A percentile compares a stretch with the other conserved stretches of the same genome.
Conservation (phyloP, 2,113 vertebrate species). For the Canis aureus region DNA sequence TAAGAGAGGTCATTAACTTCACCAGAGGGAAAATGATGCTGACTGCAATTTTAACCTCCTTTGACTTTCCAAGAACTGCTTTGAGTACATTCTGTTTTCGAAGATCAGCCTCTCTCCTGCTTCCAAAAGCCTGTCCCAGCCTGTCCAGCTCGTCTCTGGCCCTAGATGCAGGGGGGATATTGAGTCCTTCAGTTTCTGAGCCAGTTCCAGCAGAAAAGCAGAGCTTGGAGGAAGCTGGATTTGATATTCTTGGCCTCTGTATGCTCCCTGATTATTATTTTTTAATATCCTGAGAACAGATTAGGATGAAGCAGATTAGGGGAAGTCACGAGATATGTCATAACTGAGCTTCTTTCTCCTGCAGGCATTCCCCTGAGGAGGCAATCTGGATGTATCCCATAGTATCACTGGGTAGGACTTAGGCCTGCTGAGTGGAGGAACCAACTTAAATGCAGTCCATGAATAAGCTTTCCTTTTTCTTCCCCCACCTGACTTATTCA, state of each 20-base stretch:
- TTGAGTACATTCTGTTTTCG: slow-evolving; percentile 81
- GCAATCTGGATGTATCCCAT: slow-evolving; percentile 54
- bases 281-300: slow-evolving; percentile 80
- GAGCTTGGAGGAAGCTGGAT: slow-evolving; percentile 65
- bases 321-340: slow-evolving; percentile 60
- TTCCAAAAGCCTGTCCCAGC: slow-evolving; percentile 73
- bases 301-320: slow-evolving; percentile 74
- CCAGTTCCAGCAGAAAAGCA: slow-evolving; percentile 71
- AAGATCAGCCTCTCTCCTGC: slow-evolving; percentile 44
- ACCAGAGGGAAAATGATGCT: slow-evolving; percentile 63
- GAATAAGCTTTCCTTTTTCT: background rate
- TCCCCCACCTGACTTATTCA: background rate
- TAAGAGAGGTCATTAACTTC: slow-evolving; percentile 74
- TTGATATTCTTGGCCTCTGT: slow-evolving; percentile 75
- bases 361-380: slow-evolving; percentile 60
- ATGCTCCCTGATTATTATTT: slow-evolving; percentile 75
- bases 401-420: background rate
- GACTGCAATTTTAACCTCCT: slow-evolving; percentile 65
- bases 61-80: slow-evolving; percentile 87
- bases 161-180: background rate
- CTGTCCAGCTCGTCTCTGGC: slow-evolving; percentile 48
- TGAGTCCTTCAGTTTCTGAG: slow-evolving; percentile 64
- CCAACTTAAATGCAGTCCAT: background rate
- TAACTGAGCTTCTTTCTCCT: slow-evolving; percentile 49
- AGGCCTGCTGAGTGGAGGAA: background rate